A percentile compares a stretch with the other conserved stretches of the same genome.
Evolutionary conservation across 2,113 vertebrate genomes (phyloP).

Genomic region (Paramormyrops kingsleyae): DNA sequence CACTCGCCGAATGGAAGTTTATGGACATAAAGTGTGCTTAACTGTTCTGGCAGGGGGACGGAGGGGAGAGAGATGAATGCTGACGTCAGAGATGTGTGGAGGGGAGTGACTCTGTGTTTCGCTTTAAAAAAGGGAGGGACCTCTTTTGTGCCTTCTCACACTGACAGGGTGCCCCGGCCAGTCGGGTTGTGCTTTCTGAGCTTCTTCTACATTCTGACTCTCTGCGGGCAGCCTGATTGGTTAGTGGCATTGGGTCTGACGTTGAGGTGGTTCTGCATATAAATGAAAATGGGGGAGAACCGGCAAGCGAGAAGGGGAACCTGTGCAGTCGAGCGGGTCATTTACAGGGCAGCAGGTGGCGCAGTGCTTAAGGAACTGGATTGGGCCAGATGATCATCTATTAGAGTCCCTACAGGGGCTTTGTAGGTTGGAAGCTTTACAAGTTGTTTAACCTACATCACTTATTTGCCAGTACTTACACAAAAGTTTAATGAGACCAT

Average conservation of each 20-base stretch:
- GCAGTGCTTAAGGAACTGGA: neutral
- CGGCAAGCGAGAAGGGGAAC: neutral
- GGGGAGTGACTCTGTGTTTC: neutral
- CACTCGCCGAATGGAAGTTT: slow-evolving; percentile 3
- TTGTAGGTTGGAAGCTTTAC: neutral
- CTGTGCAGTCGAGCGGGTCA: neutral
- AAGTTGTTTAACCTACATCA: neutral
- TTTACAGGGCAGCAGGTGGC: neutral
- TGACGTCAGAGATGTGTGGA: neutral
- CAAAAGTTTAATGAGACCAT: neutral
- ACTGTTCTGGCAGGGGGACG: neutral
- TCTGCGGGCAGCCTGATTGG: neutral
- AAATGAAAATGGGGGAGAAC: neutral
- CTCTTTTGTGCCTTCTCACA: neutral
- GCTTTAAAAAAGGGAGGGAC: neutral
- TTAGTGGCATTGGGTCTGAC: neutral
- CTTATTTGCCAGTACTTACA: neutral
- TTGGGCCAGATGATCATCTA: neutral
- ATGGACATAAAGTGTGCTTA: neutral
- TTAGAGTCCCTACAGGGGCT: neutral
- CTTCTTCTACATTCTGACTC: neutral
- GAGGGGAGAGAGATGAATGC: neutral
- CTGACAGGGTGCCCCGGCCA: neutral
- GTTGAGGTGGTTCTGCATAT: neutral
- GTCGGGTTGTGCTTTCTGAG: neutral